Evolutionary conservation across 2,888 invertebrate species (phyloP), one percentile per base, ranked within the genome.

Genomic region (Euproctis similis): DNA sequence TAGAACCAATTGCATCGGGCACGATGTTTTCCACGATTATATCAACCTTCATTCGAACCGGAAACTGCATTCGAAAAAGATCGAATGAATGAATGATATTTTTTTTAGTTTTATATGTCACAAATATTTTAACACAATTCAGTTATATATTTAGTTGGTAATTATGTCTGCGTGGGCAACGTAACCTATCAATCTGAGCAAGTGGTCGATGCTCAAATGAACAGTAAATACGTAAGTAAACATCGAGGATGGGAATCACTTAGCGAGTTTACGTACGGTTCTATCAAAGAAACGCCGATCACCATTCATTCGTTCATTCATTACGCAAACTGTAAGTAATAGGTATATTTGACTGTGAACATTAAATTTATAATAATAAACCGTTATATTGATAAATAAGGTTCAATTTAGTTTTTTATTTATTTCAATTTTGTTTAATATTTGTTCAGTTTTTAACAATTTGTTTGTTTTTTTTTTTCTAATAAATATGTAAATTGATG

Each of bases 171-270:
- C 36, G 35, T 45, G 39, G 39, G 37, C 26, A 35, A 49, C 39
- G 46, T 42, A 39, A 60, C 58, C 57, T 56, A 63, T 64, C 62
- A 62, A 61, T 64, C 59, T 49, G 28, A 18, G 28, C 42, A 51
- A 50, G 48, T 39, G 47, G 42, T 41, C 35, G 36, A 49, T 27
- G 56, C 43, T 61, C 57, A 59, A 72, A 72, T 66, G 53, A 61
- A 53, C 44, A 44, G 61, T 73, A 73, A 74, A n/a, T 69, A 67
- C 48, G 45, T 56, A 49, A 24, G 59, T 56, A 73, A 71, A 72
- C 65, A 69, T 24, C 27, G 36, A 42, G 49, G 54, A 62, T 61
- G 63, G 65, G 62, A 59, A 55, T 48, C 64, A 62, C 55, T 74
- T 73, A 73, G 67, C 69, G 46, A 46, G 30, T 49, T 42, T 42